Conservation (phyloP, 1,140 invertebrate genomes). For the Conus betulinus region DNA sequence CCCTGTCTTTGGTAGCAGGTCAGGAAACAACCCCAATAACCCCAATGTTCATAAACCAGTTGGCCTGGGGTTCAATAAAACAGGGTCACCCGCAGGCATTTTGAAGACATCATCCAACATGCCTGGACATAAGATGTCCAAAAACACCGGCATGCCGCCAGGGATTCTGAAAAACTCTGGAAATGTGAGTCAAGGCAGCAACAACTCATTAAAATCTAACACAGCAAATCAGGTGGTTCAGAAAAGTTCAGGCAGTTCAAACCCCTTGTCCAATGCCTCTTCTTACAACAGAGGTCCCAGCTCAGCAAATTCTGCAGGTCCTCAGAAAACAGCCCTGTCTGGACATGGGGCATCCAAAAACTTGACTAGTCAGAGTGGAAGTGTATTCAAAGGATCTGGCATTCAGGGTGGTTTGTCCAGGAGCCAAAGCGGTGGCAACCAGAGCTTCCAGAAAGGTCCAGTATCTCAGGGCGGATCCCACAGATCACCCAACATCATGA, state of each 20-base stretch:
- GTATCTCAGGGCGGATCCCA: not conserved
- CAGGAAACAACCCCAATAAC: slow-evolving; percentile 29
- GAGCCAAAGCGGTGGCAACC: not conserved
- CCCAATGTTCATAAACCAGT: slow-evolving; percentile 31
- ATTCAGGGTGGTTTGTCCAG: not conserved
- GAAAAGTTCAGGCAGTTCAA: not conserved
- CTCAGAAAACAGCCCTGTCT: not conserved
- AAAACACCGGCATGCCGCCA: not conserved
- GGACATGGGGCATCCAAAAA: not conserved
- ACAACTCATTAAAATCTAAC: not conserved
- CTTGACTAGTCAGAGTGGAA: not conserved
- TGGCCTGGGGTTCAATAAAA: slow-evolving; percentile 21
- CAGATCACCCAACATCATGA: slow-evolving; percentile 1
- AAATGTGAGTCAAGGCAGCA: not conserved
- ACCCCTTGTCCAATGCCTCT: not conserved
- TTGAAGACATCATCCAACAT: slow-evolving; percentile 31
- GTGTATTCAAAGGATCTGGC: not conserved
- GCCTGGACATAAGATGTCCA: not conserved
- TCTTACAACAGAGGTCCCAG: slow-evolving; percentile 4
- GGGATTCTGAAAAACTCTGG: slow-evolving; percentile 18
- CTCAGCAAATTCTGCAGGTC: not conserved
- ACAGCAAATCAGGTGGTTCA: not conserved
- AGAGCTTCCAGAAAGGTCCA: slow-evolving; percentile 4
- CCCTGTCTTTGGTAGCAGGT: not conserved
- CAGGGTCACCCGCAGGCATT: not conserved